Percentiles rank a stretch among this genome's conserved stretches.
phyloP scores from a whole-genome alignment of 2,113 vertebrate genomes.

The Amphilophus citrinellus region DNA sequence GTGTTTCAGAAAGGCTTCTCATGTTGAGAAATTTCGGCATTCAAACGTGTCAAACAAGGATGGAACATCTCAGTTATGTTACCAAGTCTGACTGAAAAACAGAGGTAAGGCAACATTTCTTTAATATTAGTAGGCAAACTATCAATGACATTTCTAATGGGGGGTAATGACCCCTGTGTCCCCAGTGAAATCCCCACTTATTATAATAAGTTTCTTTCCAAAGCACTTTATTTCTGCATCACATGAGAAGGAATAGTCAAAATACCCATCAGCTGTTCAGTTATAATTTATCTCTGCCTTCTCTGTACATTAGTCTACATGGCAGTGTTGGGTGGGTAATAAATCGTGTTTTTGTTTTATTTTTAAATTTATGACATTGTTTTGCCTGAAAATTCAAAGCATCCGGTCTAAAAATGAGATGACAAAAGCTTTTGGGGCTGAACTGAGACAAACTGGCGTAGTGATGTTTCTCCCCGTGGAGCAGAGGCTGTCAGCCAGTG shows the following conservation, averaged over 20 bases:
- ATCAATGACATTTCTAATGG: background rate
- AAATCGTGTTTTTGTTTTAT: background rate
- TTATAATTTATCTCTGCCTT: background rate
- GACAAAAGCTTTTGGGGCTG: no score
- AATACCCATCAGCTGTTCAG: background rate
- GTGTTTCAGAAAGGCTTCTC: no score
- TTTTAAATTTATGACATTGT: background rate
- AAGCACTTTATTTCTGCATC: background rate
- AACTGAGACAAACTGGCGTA: background rate
- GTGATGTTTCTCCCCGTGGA: background rate
- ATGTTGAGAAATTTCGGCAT: background rate
- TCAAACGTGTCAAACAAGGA: background rate
- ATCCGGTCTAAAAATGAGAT: background rate
- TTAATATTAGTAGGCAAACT: background rate
- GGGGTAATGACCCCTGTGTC: background rate
- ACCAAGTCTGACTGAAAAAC: background rate
- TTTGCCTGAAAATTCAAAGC: background rate
- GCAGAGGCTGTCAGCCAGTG: background rate
- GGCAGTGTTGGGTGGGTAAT: background rate
- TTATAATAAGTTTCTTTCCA: background rate
- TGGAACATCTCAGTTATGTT: background rate
- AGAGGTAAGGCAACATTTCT: background rate
- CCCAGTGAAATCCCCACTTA: background rate
- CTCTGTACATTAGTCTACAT: accelerated
- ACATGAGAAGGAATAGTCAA: background rate